Percentiles rank a stretch among this genome's conserved stretches.
These are phyloP conservation scores for Hippolais icterina DNA, from an alignment of 2,113 vertebrate genomes.

Conservation along the genomic window DNA sequence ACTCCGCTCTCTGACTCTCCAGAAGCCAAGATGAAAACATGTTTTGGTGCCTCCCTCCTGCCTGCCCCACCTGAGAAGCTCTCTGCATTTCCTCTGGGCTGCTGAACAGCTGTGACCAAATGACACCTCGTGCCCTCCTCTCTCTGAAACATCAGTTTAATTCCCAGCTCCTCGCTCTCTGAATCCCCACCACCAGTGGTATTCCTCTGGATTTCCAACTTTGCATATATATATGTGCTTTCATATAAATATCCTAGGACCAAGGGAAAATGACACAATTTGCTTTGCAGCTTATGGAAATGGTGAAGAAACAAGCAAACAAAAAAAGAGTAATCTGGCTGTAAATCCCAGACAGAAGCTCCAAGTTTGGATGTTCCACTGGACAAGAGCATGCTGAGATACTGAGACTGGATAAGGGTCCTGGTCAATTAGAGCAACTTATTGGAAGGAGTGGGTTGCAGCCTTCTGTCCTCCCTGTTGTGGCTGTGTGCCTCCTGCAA, in stretches of 20 bases:
- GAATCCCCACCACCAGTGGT: background rate
- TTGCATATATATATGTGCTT: background rate
- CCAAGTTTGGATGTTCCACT: background rate
- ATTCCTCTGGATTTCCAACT: background rate
- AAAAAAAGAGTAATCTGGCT: background rate
- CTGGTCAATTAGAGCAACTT: accelerated
- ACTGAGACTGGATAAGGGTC: background rate
- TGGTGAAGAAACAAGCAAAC: background rate
- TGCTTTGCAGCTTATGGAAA: background rate
- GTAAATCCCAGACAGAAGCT: background rate
- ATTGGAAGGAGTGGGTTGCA: background rate
- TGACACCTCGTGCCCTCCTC: background rate
- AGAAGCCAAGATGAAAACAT: background rate
- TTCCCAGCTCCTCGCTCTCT: background rate
- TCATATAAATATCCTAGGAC: background rate
- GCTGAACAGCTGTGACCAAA: background rate
- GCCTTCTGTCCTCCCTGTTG: background rate
- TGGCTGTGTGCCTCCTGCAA: background rate
- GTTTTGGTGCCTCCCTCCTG: background rate
- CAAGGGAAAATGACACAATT: background rate
- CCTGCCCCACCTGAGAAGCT: background rate
- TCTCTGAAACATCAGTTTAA: background rate
- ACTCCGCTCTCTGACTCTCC: background rate
- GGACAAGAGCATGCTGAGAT: background rate
- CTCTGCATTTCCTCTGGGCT: background rate